Evolutionary conservation across 2,113 vertebrate species (phyloP).

Genomic region (Pangasianodon hypophthalmus): DNA sequence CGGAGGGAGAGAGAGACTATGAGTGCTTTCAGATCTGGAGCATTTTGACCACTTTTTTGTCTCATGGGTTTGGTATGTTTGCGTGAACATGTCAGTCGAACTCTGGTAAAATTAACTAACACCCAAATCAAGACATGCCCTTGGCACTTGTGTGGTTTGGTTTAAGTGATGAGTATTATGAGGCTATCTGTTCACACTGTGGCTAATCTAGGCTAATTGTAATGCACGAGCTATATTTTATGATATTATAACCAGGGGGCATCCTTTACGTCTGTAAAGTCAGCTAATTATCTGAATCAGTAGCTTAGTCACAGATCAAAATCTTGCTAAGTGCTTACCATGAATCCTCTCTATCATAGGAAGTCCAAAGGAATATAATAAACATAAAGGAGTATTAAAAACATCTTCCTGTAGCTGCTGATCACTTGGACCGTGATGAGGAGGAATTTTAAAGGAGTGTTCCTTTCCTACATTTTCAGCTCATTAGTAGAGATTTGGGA

Average conservation of each 20-base stretch:
- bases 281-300: not conserved
- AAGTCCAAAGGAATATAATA: not conserved
- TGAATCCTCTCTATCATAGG: not conserved
- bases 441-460: too few relatives aligned
- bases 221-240: not conserved
- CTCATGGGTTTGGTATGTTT: not conserved
- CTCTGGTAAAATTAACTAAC: not conserved
- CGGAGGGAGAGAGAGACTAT: too few relatives aligned
- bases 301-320: not conserved
- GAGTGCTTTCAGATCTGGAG: too few relatives aligned
- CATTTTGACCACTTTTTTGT: too few relatives aligned
- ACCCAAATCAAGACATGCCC: not conserved
- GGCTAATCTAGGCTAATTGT: not conserved
- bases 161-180: not conserved
- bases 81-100: not conserved
- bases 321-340: not conserved
- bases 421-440: not conserved
- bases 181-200: not conserved
- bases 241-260: not conserved
- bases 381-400: not conserved
- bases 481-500: too few relatives aligned
- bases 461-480: too few relatives aligned
- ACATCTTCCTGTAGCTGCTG: not conserved
- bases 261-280: not conserved
- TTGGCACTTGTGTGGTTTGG: not conserved